These are phyloP conservation scores for Diabrotica balteata DNA, from an alignment of 2,888 invertebrate genomes.

Conservation along the genomic window DNA sequence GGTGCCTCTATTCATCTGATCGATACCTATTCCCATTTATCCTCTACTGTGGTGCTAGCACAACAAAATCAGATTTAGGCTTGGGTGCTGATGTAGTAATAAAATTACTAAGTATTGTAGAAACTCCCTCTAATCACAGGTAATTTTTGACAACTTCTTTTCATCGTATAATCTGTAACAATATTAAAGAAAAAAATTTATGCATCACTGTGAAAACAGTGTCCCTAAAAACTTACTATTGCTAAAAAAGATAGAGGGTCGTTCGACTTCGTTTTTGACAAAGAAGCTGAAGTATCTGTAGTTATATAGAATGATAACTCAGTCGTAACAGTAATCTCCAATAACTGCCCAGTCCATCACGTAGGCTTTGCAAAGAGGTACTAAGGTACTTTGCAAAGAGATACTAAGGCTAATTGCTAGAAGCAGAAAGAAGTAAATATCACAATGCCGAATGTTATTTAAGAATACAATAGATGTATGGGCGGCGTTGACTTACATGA, in stretches of 20 bases:
- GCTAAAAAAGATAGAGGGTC: conserved; percentile 9
- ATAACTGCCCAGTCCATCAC: not conserved
- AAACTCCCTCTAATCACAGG: conserved; percentile 29
- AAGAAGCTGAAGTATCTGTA: not conserved
- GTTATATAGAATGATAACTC: conserved; percentile 31
- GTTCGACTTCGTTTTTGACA: conserved; percentile 25
- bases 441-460: not conserved
- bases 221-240: conserved; percentile 17
- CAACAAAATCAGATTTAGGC: conserved; percentile 24
- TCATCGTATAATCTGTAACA: conserved; percentile 5
- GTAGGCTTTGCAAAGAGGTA: conserved; percentile 6
- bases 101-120: conserved; percentile 34
- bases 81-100: conserved; percentile 38
- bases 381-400: conserved; percentile 5
- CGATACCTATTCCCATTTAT: conserved; percentile 36
- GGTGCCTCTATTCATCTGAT: conserved; percentile 37
- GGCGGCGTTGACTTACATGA: not conserved
- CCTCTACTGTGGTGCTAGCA: conserved; percentile 41
- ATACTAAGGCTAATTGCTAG: conserved; percentile 5
- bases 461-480: not conserved
- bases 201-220: conserved; percentile 25
- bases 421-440: conserved; percentile 4
- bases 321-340: conserved; percentile 22
- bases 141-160: conserved; percentile 43
- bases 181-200: not conserved